phyloP scores from a whole-genome alignment of 1,140 invertebrate species.

The Psilanteris sp. region DNA sequence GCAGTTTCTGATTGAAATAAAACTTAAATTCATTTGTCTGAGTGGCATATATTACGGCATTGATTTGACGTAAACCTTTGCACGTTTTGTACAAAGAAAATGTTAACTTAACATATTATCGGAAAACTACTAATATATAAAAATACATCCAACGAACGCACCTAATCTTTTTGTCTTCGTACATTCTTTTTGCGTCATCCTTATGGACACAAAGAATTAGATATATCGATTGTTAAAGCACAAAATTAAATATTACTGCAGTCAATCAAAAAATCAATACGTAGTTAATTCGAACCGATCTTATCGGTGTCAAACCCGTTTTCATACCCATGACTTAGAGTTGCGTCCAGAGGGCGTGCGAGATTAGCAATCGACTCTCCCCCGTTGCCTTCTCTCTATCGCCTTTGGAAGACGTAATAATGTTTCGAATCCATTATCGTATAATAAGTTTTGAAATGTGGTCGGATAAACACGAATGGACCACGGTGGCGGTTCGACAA shows the following conservation, averaged over 20 bases:
- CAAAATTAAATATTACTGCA: constrained; percentile 12
- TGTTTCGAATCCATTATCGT: constrained; percentile 48
- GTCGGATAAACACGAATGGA: constrained; percentile 58
- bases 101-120: no score
- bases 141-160: no score
- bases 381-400: background rate
- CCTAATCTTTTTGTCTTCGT: no score
- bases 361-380: constrained; percentile 15
- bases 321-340: constrained; percentile 34
- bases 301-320: constrained; percentile 21
- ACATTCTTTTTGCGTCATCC: no score
- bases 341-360: constrained; percentile 6
- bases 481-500: constrained; percentile 45
- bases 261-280: constrained; percentile 29
- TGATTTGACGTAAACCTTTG: no score
- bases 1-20: no score
- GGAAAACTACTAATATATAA: no score
- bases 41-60: no score
- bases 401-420: constrained; percentile 40
- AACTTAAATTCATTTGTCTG: no score
- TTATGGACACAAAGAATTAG: no score
- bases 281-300: constrained; percentile 7
- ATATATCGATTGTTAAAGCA: constrained; percentile 14
- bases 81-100: no score
- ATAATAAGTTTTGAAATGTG: constrained; percentile 55